A percentile compares a stretch with the other conserved stretches of the same genome.
phyloP scores from a whole-genome alignment of 2,797 vertebrate species.

The Furcifer pardalis region DNA sequence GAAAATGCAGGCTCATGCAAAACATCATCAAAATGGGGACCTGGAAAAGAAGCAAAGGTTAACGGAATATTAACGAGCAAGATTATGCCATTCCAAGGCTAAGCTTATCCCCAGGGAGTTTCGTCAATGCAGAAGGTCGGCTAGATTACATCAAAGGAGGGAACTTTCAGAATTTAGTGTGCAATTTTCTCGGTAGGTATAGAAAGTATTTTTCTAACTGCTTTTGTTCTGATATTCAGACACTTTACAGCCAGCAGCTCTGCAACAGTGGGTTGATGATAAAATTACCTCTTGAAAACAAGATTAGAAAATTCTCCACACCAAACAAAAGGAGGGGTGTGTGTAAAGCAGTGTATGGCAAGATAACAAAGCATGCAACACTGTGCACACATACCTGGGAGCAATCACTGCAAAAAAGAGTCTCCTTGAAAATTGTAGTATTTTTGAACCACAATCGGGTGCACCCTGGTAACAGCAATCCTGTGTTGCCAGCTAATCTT shows the following conservation, averaged over 20 bases:
- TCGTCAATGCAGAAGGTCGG: conserved; percentile 35
- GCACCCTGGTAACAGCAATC: too few species aligned
- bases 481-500: too few species aligned
- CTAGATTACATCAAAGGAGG: conserved; percentile 32
- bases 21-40: neutral
- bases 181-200: conserved; percentile 50
- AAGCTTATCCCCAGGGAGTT: conserved; percentile 33
- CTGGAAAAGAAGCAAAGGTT: conserved; percentile 45
- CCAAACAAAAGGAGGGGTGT: neutral
- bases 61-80: conserved; percentile 48
- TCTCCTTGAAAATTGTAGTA: too few species aligned
- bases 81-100: conserved; percentile 36
- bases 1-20: conserved; percentile 24
- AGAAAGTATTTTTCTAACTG: conserved; percentile 47
- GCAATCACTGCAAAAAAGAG: neutral
- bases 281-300: conserved; percentile 58
- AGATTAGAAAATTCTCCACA: conserved; percentile 57
- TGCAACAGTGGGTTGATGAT: conserved; percentile 47
- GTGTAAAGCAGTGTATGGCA: neutral
- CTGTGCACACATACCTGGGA: neutral
- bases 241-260: conserved; percentile 5
- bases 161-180: conserved; percentile 41
- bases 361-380: neutral
- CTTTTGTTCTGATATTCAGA: conserved; percentile 55
- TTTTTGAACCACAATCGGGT: too few species aligned